These are phyloP conservation scores for Sebastes schlegelii DNA, from an alignment of 2,113 vertebrate genomes.

Conservation along the genomic window DNA sequence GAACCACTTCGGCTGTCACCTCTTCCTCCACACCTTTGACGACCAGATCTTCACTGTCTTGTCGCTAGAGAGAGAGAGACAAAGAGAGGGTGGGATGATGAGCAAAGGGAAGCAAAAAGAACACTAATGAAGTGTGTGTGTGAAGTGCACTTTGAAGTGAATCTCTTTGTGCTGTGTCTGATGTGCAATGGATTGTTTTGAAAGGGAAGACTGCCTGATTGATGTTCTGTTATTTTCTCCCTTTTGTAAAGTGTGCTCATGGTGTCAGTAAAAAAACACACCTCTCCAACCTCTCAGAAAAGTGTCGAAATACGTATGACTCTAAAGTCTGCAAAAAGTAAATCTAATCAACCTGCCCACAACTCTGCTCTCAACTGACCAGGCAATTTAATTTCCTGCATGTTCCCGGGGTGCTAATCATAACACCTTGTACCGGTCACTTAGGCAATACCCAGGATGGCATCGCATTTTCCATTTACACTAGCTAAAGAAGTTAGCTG, in stretches of 20 bases:
- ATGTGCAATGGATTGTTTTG: constrained; percentile 54
- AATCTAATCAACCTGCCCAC: constrained; percentile 25
- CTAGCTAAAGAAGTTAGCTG: not conserved
- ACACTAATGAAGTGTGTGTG: constrained; percentile 44
- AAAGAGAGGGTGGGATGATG: constrained; percentile 46
- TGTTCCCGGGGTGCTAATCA: not conserved
- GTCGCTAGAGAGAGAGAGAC: constrained; percentile 85
- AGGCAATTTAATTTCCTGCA: constrained; percentile 18
- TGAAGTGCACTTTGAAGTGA: constrained; percentile 53
- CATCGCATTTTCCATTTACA: constrained; percentile 19
- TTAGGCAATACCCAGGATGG: not conserved
- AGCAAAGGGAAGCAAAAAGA: constrained; percentile 34
- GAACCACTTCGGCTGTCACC: constrained; percentile 69
- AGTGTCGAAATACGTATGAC: constrained; percentile 11
- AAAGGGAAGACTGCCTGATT: constrained; percentile 44
- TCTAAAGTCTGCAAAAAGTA: constrained; percentile 21
- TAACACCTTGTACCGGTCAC: not conserved
- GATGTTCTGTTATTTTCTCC: constrained; percentile 52
- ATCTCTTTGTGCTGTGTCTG: constrained; percentile 49
- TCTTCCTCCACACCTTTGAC: constrained; percentile 83
- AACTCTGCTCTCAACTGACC: not conserved
- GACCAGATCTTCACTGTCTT: constrained; percentile 95
- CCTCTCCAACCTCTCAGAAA: constrained; percentile 13
- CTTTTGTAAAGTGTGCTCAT: constrained; percentile 45
- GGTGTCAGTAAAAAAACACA: constrained; percentile 25